These are phyloP conservation scores for Eremobia ochroleuca DNA, from an alignment of 2,888 invertebrate genomes.

Conservation along the genomic window DNA sequence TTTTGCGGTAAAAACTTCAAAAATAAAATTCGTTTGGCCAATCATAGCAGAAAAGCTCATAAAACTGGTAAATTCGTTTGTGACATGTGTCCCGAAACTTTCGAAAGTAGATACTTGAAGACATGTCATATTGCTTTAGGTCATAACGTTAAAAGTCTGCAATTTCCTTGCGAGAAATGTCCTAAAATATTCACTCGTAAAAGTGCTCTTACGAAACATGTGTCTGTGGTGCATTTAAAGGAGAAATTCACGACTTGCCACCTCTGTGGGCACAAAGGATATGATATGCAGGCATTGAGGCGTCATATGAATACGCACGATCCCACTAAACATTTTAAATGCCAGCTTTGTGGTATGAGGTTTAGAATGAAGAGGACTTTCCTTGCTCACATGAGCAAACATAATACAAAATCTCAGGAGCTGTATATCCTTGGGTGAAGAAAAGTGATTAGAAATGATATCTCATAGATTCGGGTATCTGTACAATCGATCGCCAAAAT, in stretches of 20 bases:
- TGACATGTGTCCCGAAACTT: slow-evolving; percentile 42
- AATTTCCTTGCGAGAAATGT: slow-evolving; percentile 42
- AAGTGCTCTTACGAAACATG: slow-evolving; percentile 35
- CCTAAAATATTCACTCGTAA: slow-evolving; percentile 39
- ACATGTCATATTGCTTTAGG: slow-evolving; percentile 31
- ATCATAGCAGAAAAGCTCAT: slow-evolving; percentile 50
- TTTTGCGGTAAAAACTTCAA: slow-evolving; percentile 46
- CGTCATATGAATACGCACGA: slow-evolving; percentile 56
- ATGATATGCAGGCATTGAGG: slow-evolving; percentile 44
- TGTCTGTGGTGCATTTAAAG: slow-evolving; percentile 51
- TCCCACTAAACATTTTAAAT: slow-evolving; percentile 74
- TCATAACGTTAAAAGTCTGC: slow-evolving; percentile 37
- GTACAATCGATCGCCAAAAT: neutral
- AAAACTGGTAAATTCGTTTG: slow-evolving; percentile 48
- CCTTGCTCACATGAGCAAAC: slow-evolving; percentile 36
- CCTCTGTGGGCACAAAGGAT: slow-evolving; percentile 59
- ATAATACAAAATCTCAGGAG: slow-evolving; percentile 1
- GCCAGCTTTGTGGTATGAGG: slow-evolving; percentile 81
- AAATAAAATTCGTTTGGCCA: slow-evolving; percentile 28
- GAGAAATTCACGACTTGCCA: slow-evolving; percentile 62
- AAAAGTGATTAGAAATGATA: neutral
- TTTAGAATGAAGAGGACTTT: slow-evolving; percentile 71
- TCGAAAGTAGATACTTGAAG: slow-evolving; percentile 32
- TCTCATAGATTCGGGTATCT: neutral
- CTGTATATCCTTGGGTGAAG: slow-evolving; percentile 28